Percentiles rank a stretch among this genome's conserved stretches.
Conservation (phyloP, 2,113 vertebrate genomes). For the Leptobrachium leishanense region DNA sequence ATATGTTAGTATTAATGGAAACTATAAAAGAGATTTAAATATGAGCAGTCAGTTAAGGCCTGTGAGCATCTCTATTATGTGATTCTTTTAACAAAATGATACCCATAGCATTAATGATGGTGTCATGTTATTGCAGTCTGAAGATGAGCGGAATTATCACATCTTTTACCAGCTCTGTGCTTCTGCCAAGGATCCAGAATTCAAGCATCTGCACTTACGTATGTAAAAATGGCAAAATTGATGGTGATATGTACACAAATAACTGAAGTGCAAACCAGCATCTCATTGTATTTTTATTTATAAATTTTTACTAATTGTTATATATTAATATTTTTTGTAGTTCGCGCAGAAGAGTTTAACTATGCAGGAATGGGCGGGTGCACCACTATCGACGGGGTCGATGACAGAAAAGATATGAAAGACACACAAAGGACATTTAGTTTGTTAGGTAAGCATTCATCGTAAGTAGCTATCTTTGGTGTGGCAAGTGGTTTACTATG, state of each 20-base stretch:
- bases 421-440: conserved; percentile 88
- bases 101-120: too few species aligned
- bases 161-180: conserved; percentile 97
- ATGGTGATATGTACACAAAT: background rate
- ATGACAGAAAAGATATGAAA: conserved; percentile 82
- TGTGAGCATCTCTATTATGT: too few species aligned
- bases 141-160: conserved; percentile 96
- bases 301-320: background rate
- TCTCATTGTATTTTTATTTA: background rate
- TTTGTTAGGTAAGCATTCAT: conserved; percentile 74
- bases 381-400: conserved; percentile 78
- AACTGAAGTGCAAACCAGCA: too few species aligned
- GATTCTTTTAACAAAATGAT: too few species aligned
- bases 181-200: conserved; percentile 79
- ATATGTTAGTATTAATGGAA: too few species aligned
- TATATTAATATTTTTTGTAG: conserved; percentile 59
- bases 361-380: conserved; percentile 86
- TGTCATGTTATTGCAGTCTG: conserved; percentile 71
- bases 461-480: background rate
- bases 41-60: too few species aligned
- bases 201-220: conserved; percentile 84
- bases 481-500: too few species aligned
- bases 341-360: conserved; percentile 82
- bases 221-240: conserved; percentile 56
- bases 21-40: too few species aligned